A percentile compares a stretch with the other conserved stretches of the same genome.
Evolutionary conservation across 2,797 vertebrate species (phyloP).

Genomic region (Vireo griseus): DNA sequence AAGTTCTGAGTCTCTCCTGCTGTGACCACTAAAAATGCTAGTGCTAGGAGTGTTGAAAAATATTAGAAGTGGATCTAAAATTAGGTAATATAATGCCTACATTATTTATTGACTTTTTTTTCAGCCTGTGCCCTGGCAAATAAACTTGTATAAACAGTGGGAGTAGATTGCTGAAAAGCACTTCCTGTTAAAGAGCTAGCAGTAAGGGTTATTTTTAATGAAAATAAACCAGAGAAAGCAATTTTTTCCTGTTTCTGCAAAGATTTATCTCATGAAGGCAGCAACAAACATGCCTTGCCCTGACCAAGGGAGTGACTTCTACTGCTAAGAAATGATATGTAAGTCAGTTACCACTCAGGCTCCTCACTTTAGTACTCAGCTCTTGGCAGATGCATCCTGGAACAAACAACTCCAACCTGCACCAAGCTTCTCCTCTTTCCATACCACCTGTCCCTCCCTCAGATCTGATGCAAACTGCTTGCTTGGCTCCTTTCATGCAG

Average conservation of each 20-base stretch:
- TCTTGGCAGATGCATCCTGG: background rate
- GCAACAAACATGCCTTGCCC: background rate
- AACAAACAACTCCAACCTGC: background rate
- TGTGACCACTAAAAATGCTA: background rate
- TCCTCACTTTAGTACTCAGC: background rate
- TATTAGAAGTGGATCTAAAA: background rate
- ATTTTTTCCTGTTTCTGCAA: background rate
- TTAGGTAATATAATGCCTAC: background rate
- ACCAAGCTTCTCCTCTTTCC: background rate
- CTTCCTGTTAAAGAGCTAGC: background rate
- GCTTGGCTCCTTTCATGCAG: background rate
- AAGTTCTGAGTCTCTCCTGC: background rate
- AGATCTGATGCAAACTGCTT: background rate
- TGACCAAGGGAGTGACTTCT: background rate
- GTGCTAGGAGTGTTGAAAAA: background rate
- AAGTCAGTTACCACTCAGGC: background rate
- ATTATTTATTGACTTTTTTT: slow-evolving; percentile 17
- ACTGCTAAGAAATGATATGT: background rate
- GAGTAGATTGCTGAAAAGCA: background rate
- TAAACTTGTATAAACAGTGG: background rate
- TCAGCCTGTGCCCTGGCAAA: background rate
- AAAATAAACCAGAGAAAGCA: background rate
- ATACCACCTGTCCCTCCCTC: background rate
- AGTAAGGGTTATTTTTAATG: background rate
- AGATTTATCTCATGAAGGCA: background rate